Conservation (phyloP, 1,140 invertebrate species). For the Oedothorax gibbosus region DNA sequence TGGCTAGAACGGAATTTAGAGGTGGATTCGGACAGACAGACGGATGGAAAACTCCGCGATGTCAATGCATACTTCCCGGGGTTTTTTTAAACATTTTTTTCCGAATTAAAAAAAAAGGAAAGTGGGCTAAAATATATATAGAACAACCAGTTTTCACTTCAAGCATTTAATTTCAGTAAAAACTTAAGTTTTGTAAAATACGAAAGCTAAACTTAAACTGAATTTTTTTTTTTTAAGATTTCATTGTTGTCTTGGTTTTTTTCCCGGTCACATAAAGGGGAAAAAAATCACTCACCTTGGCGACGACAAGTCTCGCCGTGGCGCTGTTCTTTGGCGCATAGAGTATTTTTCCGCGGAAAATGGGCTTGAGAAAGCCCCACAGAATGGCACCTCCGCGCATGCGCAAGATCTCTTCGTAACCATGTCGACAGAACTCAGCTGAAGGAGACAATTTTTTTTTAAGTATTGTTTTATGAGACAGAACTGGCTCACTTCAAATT, state of each 20-base stretch:
- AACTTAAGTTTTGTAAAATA: not conserved
- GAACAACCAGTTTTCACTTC: not conserved
- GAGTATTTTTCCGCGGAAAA: conserved; percentile 69
- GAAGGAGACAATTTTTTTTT: not conserved
- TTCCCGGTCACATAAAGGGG: not conserved
- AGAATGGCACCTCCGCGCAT: conserved; percentile 66
- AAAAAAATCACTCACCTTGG: conserved; percentile 13
- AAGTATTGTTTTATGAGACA: too few relatives aligned
- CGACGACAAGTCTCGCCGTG: conserved; percentile 8
- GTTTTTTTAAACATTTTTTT: not conserved
- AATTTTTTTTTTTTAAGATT: not conserved
- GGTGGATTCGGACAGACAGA: too few relatives aligned
- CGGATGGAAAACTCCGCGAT: too few relatives aligned
- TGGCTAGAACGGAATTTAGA: too few relatives aligned
- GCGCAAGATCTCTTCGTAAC: conserved; percentile 67
- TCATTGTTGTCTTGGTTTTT: not conserved
- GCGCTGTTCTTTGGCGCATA: conserved; percentile 68
- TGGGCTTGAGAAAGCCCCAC: conserved; percentile 70
- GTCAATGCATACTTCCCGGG: too few relatives aligned
- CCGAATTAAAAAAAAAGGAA: not conserved
- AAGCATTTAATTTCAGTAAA: not conserved
- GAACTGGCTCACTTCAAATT: too few relatives aligned
- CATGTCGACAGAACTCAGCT: conserved; percentile 67
- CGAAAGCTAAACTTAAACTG: not conserved
- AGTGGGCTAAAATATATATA: not conserved